A percentile compares a stretch with the other conserved stretches of the same genome.
Evolutionary conservation across 2,888 invertebrate species (phyloP).

Genomic region (Acronicta alni): DNA sequence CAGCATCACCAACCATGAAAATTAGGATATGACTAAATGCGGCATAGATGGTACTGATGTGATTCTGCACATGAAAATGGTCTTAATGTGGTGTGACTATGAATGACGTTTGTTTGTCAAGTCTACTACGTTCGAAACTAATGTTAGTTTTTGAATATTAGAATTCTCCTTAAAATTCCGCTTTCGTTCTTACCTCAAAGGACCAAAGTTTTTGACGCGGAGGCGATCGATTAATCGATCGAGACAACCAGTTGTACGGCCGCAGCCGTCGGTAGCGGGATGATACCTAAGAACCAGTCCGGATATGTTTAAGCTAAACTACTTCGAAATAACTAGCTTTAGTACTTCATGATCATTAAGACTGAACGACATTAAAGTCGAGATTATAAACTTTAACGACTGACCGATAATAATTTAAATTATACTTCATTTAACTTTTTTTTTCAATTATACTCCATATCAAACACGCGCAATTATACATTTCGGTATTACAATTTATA

Average conservation of each 20-base stretch:
- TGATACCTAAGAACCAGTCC: slow-evolving; percentile 86
- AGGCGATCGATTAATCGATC: slow-evolving; percentile 84
- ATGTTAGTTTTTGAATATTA: slow-evolving; percentile 32
- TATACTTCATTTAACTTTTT: not conserved
- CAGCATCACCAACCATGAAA: slow-evolving; percentile 16
- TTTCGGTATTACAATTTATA: slow-evolving; percentile 11
- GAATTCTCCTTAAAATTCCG: slow-evolving; percentile 53
- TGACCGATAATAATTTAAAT: not conserved
- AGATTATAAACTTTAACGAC: not conserved
- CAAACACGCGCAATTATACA: not conserved
- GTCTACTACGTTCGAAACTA: slow-evolving; percentile 37
- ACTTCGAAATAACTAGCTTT: slow-evolving; percentile 44
- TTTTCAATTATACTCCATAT: not conserved
- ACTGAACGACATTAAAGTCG: slow-evolving; percentile 18
- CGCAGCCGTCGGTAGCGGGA: slow-evolving; percentile 84
- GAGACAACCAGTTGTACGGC: slow-evolving; percentile 83
- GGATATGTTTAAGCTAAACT: slow-evolving; percentile 70
- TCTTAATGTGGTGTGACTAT: slow-evolving; percentile 32
- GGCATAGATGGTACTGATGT: slow-evolving; percentile 38
- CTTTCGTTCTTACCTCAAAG: slow-evolving; percentile 83
- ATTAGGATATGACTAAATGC: slow-evolving; percentile 43
- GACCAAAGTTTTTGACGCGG: slow-evolving; percentile 86
- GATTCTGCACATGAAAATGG: slow-evolving; percentile 44
- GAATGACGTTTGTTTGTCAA: slow-evolving; percentile 25
- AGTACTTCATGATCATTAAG: slow-evolving; percentile 26